Evolutionary conservation across 2,888 invertebrate genomes (phyloP).

Genomic region (Crioceris asparagi): DNA sequence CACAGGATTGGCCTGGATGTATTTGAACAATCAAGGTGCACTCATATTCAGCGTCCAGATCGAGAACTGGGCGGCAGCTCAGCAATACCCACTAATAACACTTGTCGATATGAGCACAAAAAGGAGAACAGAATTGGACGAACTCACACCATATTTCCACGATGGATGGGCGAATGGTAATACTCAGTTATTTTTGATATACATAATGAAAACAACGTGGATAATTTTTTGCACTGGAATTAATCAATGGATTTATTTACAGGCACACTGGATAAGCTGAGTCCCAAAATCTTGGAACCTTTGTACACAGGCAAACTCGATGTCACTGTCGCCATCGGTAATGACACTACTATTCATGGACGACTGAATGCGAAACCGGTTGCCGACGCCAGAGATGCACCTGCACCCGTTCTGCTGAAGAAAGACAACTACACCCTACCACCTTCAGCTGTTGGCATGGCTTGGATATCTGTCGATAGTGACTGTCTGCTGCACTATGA

Average conservation of each 20-base stretch:
- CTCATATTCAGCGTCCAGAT: slow-evolving; percentile 67
- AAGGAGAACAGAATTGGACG: slow-evolving; percentile 62
- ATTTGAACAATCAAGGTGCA: slow-evolving; percentile 66
- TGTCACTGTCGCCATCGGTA: slow-evolving; percentile 59
- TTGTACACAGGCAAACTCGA: slow-evolving; percentile 72
- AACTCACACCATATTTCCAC: slow-evolving; percentile 47
- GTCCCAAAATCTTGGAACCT: slow-evolving; percentile 72
- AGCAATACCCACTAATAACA: slow-evolving; percentile 49
- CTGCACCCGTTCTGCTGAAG: slow-evolving; percentile 56
- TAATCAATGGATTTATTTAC: slow-evolving; percentile 1
- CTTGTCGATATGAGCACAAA: slow-evolving; percentile 55
- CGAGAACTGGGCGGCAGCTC: slow-evolving; percentile 48
- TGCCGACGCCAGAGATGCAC: slow-evolving; percentile 62
- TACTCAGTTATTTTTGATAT: background rate
- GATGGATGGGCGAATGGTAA: slow-evolving; percentile 56
- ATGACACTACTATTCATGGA: slow-evolving; percentile 52
- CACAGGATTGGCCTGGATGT: slow-evolving; percentile 66
- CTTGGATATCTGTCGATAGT: slow-evolving; percentile 73
- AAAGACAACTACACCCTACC: slow-evolving; percentile 45
- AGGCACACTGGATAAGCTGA: slow-evolving; percentile 57
- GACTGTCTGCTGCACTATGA: slow-evolving; percentile 78
- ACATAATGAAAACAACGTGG: background rate
- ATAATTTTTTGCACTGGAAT: slow-evolving; percentile 1
- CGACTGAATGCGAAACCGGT: slow-evolving; percentile 56
- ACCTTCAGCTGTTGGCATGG: slow-evolving; percentile 56